These are phyloP conservation scores for Folsomia manolachei DNA, from an alignment of 2,888 invertebrate genomes.

Conservation along the genomic window DNA sequence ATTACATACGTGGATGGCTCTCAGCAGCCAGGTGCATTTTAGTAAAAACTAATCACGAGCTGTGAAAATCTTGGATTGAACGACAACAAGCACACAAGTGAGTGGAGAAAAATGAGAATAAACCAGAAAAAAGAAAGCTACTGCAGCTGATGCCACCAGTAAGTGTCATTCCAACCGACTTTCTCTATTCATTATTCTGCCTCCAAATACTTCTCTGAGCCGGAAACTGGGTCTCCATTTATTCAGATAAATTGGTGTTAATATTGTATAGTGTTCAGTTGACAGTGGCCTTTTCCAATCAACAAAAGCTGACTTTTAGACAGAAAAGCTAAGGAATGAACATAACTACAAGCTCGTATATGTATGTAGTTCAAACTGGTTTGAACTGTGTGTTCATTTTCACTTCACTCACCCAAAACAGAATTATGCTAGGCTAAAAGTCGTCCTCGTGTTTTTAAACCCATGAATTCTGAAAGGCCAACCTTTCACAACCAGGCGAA, in stretches of 20 bases:
- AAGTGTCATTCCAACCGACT: conserved; percentile 4
- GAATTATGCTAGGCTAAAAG: no score
- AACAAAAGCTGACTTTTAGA: not conserved
- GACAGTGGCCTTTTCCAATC: not conserved
- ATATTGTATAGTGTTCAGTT: not conserved
- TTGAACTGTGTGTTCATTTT: not conserved
- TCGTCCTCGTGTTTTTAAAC: not conserved
- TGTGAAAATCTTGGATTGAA: no score
- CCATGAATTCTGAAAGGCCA: conserved; percentile 13
- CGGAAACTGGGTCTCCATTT: not conserved
- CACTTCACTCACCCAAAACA: no score
- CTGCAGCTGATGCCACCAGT: conserved; percentile 21
- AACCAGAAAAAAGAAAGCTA: no score
- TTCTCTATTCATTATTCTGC: conserved; percentile 17
- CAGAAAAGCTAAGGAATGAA: no score
- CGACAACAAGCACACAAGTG: no score
- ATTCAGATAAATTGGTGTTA: not conserved
- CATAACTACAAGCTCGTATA: no score
- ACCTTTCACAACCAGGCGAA: conserved; percentile 16
- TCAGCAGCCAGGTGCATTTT: no score
- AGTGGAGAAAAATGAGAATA: conserved; percentile 7
- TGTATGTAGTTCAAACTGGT: no score
- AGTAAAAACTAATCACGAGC: no score
- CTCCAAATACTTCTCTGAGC: conserved; percentile 13
- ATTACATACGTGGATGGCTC: no score